Base-by-base conservation (phyloP, 2,797 vertebrate species). In the Lepilemur ruficaudatus region DNA sequence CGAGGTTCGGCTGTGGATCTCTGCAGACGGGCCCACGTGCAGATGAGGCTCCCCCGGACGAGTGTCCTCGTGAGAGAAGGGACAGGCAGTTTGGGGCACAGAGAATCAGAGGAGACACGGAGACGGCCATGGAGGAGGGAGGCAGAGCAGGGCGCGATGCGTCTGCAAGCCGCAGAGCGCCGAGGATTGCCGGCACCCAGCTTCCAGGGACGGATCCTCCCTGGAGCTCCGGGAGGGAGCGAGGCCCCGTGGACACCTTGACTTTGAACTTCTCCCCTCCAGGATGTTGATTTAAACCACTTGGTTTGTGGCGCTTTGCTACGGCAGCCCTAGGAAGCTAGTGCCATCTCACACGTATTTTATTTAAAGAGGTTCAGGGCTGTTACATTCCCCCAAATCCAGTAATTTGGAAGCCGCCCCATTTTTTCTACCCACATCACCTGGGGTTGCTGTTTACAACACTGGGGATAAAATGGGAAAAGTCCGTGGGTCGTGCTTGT, bases 81-180 rank as follows among this genome's bases (percentile, higher is more conserved):
- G 23, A 14, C 25, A 43, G 38, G 30, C 30, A 32, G 23, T 2
- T 3, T 2, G 20, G 50, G 48, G 12, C 20, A 63, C 41, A 2
- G 7, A n/a, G 18, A 22, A 22, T 20, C 14, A 32, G 70, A 55
- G 22, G n/a, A 28, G 48, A 3, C 17, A 1, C 0, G 0, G 35
- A 18, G 57, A 1, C 55, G 10, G 20, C 35, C 11, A 1, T 0
- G 0, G 10, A 52, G 15, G 12, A 43, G 14, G 22, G 9, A 81
- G 41, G 2, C 22, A 3, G 67, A 14, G 18, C 32, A 0, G 0
- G 4, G 20, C 12, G 25, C 0, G 13, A 25, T 3, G 10, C 3
- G 0, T 35, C n/a, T 6, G 1, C 11, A 6, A 9, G 50, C 32
- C 38, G 5, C 43, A 28, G 14, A 46, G 28, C 28, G 14, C 30